These are phyloP conservation scores for Zaprionus tsacasi DNA, from an alignment of 1,140 invertebrate species.

Conservation along the genomic window DNA sequence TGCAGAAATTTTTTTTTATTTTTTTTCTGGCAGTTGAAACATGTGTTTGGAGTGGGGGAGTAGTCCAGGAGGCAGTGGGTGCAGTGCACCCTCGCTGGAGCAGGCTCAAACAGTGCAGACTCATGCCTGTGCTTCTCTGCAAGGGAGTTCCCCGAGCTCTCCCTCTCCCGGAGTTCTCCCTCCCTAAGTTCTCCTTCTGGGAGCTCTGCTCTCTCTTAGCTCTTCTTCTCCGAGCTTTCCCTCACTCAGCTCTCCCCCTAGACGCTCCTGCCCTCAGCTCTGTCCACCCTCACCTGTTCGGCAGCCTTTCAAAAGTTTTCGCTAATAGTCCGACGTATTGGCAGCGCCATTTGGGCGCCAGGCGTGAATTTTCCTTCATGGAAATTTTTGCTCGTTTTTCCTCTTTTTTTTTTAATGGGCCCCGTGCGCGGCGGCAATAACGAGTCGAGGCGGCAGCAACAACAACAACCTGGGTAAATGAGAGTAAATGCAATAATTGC, in stretches of 20 bases:
- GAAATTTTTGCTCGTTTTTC: constrained; percentile 62
- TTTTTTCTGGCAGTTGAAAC: constrained; percentile 48
- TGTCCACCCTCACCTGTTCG: constrained; percentile 1
- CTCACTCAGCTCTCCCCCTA: too few relatives aligned
- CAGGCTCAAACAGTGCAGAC: too few relatives aligned
- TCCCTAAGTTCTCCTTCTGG: too few relatives aligned
- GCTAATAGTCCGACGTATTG: constrained; percentile 31
- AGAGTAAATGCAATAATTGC: constrained; percentile 82
- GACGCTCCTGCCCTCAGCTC: too few relatives aligned
- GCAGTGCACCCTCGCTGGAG: too few relatives aligned
- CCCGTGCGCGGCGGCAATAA: constrained; percentile 73
- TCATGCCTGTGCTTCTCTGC: too few relatives aligned
- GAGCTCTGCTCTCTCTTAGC: too few relatives aligned
- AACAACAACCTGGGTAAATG: constrained; percentile 63
- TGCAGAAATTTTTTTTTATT: constrained; percentile 44
- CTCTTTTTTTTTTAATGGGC: constrained; percentile 64
- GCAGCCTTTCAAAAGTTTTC: constrained; percentile 17
- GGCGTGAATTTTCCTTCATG: constrained; percentile 72
- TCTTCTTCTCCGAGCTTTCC: too few relatives aligned
- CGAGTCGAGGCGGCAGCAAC: constrained; percentile 46
- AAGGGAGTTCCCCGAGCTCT: too few relatives aligned
- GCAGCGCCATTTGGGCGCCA: constrained; percentile 58
- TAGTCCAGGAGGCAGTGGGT: background rate
- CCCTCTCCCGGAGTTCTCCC: too few relatives aligned
- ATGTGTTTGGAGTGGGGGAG: constrained; percentile 44